Evolutionary conservation across 2,113 vertebrate genomes (phyloP).

Genomic region (Nerophis lumbriciformis): DNA sequence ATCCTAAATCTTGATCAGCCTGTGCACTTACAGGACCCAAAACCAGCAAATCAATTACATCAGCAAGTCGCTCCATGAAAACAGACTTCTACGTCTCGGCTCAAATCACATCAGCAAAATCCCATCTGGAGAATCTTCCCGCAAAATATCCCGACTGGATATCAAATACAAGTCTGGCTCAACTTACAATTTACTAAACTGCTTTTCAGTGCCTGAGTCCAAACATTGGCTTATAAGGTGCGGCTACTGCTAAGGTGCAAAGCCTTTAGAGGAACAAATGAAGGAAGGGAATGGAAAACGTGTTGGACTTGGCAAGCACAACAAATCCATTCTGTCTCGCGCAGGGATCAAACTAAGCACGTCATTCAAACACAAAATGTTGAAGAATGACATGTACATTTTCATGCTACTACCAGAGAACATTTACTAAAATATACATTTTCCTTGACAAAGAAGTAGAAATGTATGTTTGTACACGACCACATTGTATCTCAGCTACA

Average conservation of each 20-base stretch:
- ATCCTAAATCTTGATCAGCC: slow-evolving; percentile 40
- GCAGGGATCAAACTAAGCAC: not conserved
- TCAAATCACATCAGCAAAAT: no score
- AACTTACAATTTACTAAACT: not conserved
- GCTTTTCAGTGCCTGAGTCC: slow-evolving; percentile 25
- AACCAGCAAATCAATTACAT: slow-evolving; percentile 23
- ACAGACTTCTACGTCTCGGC: no score
- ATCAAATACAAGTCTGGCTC: no score
- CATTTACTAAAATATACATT: no score
- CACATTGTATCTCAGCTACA: no score
- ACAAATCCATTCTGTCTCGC: slow-evolving; percentile 29
- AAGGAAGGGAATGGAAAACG: slow-evolving; percentile 38
- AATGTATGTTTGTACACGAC: no score
- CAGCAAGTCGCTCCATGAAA: slow-evolving; percentile 11
- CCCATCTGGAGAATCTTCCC: not conserved
- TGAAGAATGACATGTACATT: not conserved
- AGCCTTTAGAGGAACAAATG: slow-evolving; percentile 29
- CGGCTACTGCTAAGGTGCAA: slow-evolving; percentile 40
- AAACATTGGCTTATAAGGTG: slow-evolving; percentile 73
- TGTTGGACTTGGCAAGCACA: slow-evolving; percentile 45
- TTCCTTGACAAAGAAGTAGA: no score
- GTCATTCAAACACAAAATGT: slow-evolving; percentile 4
- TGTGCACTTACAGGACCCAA: slow-evolving; percentile 26
- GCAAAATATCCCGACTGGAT: no score
- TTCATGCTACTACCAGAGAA: no score